Evolutionary conservation across 2,797 vertebrate species (phyloP).

Genomic region (Hybognathus amarus): DNA sequence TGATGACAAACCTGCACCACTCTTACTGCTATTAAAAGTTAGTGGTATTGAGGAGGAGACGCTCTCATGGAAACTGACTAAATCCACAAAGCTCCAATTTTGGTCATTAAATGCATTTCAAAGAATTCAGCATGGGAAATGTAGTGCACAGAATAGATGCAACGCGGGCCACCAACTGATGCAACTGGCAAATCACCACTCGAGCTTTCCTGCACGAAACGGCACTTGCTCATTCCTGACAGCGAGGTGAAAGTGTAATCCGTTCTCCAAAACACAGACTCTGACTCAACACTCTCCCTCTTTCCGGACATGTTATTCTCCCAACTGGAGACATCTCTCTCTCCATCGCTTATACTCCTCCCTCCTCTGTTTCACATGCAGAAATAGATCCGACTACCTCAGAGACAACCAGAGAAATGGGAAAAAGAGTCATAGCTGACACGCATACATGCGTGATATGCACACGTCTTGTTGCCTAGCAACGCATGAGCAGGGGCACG

Average conservation of each 20-base stretch:
- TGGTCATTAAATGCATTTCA: not conserved
- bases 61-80: not conserved
- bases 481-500: constrained; percentile 80
- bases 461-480: constrained; percentile 80
- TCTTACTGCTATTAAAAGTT: not conserved
- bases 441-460: constrained; percentile 67
- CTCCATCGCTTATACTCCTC: constrained; percentile 21
- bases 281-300: constrained; percentile 19
- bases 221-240: constrained; percentile 20
- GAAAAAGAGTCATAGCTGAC: constrained; percentile 64
- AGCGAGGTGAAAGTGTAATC: constrained; percentile 33
- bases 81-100: not conserved
- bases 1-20: too few species aligned
- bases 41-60: not conserved
- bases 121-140: not conserved
- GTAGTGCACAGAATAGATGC: not conserved
- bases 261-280: constrained; percentile 23
- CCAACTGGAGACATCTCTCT: constrained; percentile 7
- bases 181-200: constrained; percentile 28
- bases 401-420: constrained; percentile 55
- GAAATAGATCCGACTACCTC: constrained; percentile 61
- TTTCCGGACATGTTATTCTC: constrained; percentile 30
- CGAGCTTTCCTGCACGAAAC: constrained; percentile 26
- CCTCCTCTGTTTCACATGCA: constrained; percentile 58
- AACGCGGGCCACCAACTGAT: not conserved